A percentile compares a stretch with the other conserved stretches of the same genome.
phyloP scores from a whole-genome alignment of 1,140 invertebrate genomes.

The Solenopsis invicta region DNA sequence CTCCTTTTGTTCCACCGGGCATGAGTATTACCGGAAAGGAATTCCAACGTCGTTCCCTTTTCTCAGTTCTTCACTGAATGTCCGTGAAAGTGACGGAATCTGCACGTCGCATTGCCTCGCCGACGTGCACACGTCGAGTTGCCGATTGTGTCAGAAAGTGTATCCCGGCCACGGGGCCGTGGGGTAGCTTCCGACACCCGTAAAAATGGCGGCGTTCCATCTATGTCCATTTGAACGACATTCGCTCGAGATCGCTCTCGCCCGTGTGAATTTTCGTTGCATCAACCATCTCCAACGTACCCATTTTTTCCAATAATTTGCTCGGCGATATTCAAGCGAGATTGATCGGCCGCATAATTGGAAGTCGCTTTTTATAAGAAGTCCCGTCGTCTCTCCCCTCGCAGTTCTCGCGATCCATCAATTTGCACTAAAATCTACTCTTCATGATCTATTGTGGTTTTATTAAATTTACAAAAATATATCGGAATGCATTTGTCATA shows the following conservation, averaged over 20 bases:
- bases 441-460: slow-evolving; percentile 14
- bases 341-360: slow-evolving; percentile 60
- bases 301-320: slow-evolving; percentile 49
- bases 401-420: slow-evolving; percentile 39
- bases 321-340: slow-evolving; percentile 39
- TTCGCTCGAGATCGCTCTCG: not conserved
- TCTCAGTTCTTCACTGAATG: not conserved
- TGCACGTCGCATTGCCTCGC: not conserved
- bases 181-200: not conserved
- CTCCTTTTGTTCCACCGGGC: slow-evolving; percentile 2
- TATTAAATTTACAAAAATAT: slow-evolving; percentile 23
- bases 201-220: slow-evolving; percentile 55
- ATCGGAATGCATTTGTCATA: not conserved
- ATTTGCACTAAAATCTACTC: slow-evolving; percentile 35
- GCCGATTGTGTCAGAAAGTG: slow-evolving; percentile 48
- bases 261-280: not conserved
- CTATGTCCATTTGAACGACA: slow-evolving; percentile 51
- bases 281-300: slow-evolving; percentile 17
- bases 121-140: slow-evolving; percentile 27
- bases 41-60: slow-evolving; percentile 26
- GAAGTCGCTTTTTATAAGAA: slow-evolving; percentile 52
- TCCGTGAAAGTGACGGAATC: slow-evolving; percentile 14
- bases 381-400: slow-evolving; percentile 9
- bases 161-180: not conserved
- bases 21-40: slow-evolving; percentile 59